Evolutionary conservation across 2,888 invertebrate genomes (phyloP), one percentile per base, ranked within the genome.

Genomic region (Cephus pulcher): DNA sequence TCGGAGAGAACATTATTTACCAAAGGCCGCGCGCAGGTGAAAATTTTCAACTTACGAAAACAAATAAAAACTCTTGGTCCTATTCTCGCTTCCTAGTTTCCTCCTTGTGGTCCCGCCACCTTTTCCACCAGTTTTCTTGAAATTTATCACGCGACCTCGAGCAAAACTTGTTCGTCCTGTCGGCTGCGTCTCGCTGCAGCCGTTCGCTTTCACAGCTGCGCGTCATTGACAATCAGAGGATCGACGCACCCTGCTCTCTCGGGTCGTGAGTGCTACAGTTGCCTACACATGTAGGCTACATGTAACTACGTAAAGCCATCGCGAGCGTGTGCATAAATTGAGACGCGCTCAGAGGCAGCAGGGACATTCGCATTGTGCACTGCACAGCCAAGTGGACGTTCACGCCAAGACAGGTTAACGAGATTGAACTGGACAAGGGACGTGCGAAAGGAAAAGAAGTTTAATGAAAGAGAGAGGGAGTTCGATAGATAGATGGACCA

Each of bases 1-100:
- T 84, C 79, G 79, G 75, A 76, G 77, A 76, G 75, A 80, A 80
- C 83, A 83, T 86, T 86, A 86, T 84, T 86, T 85, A 84, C 82
- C 80, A 77, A 73, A 40, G 75, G 15, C 15, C 33, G 11, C 69
- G 34, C 12, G 12, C 40, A 70, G 23, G 35, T 34, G 30, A 12
- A 34, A 30, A 69, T 76, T 73, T 75, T 75, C 40, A 15, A 70
- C 73, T 34, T n/a, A 12, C 23, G 34, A 56, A 76, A 76, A 40
- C 34, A 37, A 74, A 74, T 74, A 73, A 74, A 12, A 4, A 70
- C 15, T 30, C 70, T 15, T 30, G 32, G 70, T 33, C 6, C 74
- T 34, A 30, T 34, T 74, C 37, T 71, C 34, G 32, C 71, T 76
- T 76, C 76, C 71, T 34, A 40, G 40, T 40, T 40, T 40, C 40